A percentile compares a stretch with the other conserved stretches of the same genome.
These are phyloP conservation scores for Scomber scombrus DNA, from an alignment of 2,113 vertebrate species.

Conservation along the genomic window DNA sequence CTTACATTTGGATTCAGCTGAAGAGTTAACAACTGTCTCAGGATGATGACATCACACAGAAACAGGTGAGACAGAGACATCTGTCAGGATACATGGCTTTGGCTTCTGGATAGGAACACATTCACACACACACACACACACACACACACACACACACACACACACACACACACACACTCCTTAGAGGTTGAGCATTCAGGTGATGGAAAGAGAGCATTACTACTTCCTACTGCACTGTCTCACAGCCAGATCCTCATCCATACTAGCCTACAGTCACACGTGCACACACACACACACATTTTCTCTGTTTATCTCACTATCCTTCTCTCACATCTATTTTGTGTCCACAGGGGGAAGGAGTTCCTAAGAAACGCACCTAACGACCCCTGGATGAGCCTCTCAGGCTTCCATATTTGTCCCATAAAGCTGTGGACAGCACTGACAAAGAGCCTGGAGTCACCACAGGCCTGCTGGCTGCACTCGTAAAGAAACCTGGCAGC, in stretches of 20 bases:
- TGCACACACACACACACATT: conserved; percentile 1
- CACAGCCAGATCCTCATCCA: conserved; percentile 36
- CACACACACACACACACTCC: background rate
- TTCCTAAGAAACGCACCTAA: conserved; percentile 44
- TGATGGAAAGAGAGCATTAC: conserved; percentile 50
- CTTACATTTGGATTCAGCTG: no score
- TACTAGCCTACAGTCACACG: conserved; percentile 12
- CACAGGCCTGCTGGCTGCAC: conserved; percentile 31
- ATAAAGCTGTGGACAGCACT: conserved; percentile 50
- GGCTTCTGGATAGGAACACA: conserved; percentile 43
- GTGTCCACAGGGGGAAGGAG: conserved; percentile 13
- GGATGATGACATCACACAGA: conserved; percentile 48
- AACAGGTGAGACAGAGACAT: conserved; percentile 64
- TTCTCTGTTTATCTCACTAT: conserved; percentile 7
- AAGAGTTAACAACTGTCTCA: conserved; percentile 16
- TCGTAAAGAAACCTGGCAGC: conserved; percentile 53
- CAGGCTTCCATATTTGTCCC: conserved; percentile 46
- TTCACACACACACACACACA: conserved; percentile 16
- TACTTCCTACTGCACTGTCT: conserved; percentile 41
- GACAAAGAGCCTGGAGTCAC: conserved; percentile 33
- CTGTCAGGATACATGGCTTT: conserved; percentile 57
- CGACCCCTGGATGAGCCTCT: conserved; percentile 48
- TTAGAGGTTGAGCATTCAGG: conserved; percentile 8
- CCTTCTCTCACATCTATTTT: conserved; percentile 20
- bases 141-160: background rate